Base-by-base conservation (phyloP, 2,113 vertebrate species). In the Rhinolophus ferrumequinum region DNA sequence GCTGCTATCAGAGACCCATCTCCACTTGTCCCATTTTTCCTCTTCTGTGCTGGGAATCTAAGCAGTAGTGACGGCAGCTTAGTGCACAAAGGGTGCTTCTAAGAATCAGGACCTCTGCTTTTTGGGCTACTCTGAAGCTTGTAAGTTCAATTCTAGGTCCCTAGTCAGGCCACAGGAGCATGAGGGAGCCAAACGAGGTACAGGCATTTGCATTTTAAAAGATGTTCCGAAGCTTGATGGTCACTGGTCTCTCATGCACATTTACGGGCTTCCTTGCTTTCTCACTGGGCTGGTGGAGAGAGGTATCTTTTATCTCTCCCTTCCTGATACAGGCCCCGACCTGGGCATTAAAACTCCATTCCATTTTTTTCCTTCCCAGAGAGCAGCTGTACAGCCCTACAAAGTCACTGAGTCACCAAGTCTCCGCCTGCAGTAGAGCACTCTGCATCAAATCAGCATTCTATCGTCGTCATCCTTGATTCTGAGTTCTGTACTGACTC, bases 231-330 rank as follows among this genome's bases (percentile, higher is more conserved):
- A 77, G 66, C 16, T 28, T 60, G 2, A 22, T 1, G 3, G 21
- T 22, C 24, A 38, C 47, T 28, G 2, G 26, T 38, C 35, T 22
- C 8, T 47, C n/a, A 2, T 0, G 2, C 19, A 47, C 5, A 10
- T 13, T 7, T 22, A 56, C 9, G 3, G 44, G 21, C 35, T 60
- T 70, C 30, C 28, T 47, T 41, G 41, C 30, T 85, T 92, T 86
- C 70, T 54, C 11, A 16, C 54, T 7, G 35, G 35, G 26, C n/a
- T 52, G 24, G 28, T 38, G 33, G n/a, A 15, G 44, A 62, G 26
- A 73, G 41, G n/a, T 44, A 12, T 94, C 35, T 52, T 16, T 66
- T 58, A 44, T 10, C 9, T 75, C 62, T 44, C 58, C 38, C 52
- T 80, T 85, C 56, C 41, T 89, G 38, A 33, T 1, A 4, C 47